Evolutionary conservation across 2,797 vertebrate genomes (phyloP).

Genomic region (Oryzias sinensis): DNA sequence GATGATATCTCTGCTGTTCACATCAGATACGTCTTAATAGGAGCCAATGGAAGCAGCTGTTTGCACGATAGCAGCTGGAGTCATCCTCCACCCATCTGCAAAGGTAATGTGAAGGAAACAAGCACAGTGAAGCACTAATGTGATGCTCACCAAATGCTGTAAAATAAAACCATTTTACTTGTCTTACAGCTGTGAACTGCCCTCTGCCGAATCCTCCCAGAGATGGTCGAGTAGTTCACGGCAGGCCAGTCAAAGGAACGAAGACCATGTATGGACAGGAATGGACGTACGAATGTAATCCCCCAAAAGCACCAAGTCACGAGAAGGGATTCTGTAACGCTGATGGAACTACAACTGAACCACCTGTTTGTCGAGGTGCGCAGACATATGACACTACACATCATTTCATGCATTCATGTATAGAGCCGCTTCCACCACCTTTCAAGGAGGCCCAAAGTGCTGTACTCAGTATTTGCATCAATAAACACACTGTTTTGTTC

Average conservation of each 20-base stretch:
- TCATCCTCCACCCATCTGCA: constrained; percentile 73
- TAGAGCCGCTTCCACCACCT: no score
- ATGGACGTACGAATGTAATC: constrained; percentile 80
- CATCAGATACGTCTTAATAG: constrained; percentile 82
- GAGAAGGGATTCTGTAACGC: constrained; percentile 80
- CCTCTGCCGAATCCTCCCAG: constrained; percentile 71
- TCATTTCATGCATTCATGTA: not conserved
- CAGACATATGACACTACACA: not conserved
- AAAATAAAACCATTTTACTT: not conserved
- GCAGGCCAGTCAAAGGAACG: constrained; percentile 45
- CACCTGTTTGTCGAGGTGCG: constrained; percentile 83
- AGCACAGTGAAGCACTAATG: no score
- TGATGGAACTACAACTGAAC: constrained; percentile 76
- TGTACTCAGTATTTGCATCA: not conserved
- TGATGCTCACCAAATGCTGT: no score
- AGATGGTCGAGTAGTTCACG: constrained; percentile 73
- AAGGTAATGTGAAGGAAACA: constrained; percentile 70
- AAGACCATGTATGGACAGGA: constrained; percentile 57
- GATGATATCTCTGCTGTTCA: constrained; percentile 8
- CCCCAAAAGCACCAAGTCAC: constrained; percentile 76
- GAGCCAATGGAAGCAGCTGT: constrained; percentile 79
- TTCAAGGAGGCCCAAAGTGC: no score
- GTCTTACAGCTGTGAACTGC: constrained; percentile 80
- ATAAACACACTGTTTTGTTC: not conserved
- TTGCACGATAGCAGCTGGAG: constrained; percentile 84